Conservation (phyloP, 2,888 invertebrate genomes). For the Xestobium rufovillosum region DNA sequence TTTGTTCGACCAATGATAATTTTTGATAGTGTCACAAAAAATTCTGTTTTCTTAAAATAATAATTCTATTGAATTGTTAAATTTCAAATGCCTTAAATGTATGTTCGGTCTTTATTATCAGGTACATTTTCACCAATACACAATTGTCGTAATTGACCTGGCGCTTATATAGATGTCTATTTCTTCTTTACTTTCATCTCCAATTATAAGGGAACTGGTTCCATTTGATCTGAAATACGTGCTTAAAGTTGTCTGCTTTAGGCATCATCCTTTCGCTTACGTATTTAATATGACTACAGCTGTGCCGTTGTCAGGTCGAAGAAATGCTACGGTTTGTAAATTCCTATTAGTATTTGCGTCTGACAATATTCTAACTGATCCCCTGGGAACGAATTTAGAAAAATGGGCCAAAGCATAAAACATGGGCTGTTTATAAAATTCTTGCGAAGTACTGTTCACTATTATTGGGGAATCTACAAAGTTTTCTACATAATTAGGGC, state of each 20-base stretch:
- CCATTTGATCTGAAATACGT: slow-evolving; percentile 36
- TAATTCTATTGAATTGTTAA: no score
- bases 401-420: slow-evolving; percentile 80
- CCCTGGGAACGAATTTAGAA: slow-evolving; percentile 55
- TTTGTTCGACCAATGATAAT: no score
- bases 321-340: slow-evolving; percentile 43
- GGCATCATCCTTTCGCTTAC: no score
- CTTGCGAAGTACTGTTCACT: slow-evolving; percentile 51
- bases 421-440: slow-evolving; percentile 86
- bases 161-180: slow-evolving; percentile 36
- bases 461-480: slow-evolving; percentile 75
- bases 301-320: slow-evolving; percentile 45
- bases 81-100: slow-evolving; percentile 2
- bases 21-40: no score
- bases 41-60: no score
- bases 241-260: no score
- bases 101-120: no score
- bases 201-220: slow-evolving; percentile 33
- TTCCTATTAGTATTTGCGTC: slow-evolving; percentile 31
- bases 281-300: slow-evolving; percentile 48
- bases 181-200: slow-evolving; percentile 39
- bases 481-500: slow-evolving; percentile 75
- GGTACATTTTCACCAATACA: slow-evolving; percentile 33
- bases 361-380: slow-evolving; percentile 49
- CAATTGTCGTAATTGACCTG: slow-evolving; percentile 42